Conservation (phyloP, 2,113 vertebrate species). For the Zapornia atra region DNA sequence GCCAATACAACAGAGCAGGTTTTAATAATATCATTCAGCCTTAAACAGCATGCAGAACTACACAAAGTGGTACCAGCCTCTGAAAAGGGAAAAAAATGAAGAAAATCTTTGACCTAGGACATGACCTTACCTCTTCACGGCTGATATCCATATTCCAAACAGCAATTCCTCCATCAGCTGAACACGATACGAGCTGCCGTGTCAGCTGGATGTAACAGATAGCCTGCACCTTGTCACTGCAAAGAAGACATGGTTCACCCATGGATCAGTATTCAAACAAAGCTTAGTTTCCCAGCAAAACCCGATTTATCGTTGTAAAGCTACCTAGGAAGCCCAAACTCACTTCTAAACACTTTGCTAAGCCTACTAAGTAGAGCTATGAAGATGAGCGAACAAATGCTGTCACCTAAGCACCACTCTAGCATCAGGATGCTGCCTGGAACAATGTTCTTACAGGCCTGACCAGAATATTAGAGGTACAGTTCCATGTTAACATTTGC, state of each 20-base stretch:
- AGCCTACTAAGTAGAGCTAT: neutral
- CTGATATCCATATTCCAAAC: constrained; percentile 98
- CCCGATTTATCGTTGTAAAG: neutral
- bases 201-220: constrained; percentile 90
- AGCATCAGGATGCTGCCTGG: neutral
- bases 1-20: neutral
- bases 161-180: constrained; percentile 92
- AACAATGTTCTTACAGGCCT: neutral
- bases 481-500: neutral
- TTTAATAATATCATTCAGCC: neutral
- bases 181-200: constrained; percentile 91
- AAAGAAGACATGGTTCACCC: neutral
- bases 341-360: neutral
- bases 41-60: neutral
- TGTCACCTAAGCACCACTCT: neutral
- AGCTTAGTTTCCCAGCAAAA: neutral
- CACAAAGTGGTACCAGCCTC: neutral
- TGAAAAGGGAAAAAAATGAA: neutral
- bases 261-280: neutral
- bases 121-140: constrained; percentile 87
- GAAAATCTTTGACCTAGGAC: neutral
- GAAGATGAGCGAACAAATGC: neutral
- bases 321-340: neutral
- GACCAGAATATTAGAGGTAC: neutral
- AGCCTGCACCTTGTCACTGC: constrained; percentile 93